A percentile compares a stretch with the other conserved stretches of the same genome.
phyloP scores from a whole-genome alignment of 1,140 invertebrate genomes.

The Ganaspis sp. region DNA sequence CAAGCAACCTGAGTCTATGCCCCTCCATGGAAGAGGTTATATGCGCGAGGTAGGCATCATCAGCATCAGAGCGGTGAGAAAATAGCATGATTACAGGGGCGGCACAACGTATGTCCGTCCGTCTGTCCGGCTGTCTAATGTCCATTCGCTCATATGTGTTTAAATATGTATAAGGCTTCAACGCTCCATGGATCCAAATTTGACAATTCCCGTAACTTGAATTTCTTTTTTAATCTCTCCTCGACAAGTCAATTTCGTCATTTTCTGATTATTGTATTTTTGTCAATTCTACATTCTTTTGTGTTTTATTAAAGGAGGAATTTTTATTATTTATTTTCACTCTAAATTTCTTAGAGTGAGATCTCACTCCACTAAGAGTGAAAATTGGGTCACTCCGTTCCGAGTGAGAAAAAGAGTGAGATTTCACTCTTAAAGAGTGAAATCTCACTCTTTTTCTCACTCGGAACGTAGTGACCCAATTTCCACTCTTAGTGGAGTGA shows the following conservation, averaged over 20 bases:
- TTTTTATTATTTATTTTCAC: too few species aligned
- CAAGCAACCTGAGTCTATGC: slow-evolving; percentile 61
- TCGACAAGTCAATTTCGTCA: too few species aligned
- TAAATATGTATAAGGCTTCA: slow-evolving; percentile 1
- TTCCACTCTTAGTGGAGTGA: too few species aligned
- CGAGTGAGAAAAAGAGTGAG: too few species aligned
- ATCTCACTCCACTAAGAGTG: too few species aligned
- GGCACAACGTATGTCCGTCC: slow-evolving; percentile 59
- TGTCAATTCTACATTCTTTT: too few species aligned
- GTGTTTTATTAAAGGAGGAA: too few species aligned
- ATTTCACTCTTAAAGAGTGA: too few species aligned
- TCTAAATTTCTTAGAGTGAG: too few species aligned
- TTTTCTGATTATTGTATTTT: neutral
- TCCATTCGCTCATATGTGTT: slow-evolving; percentile 29
- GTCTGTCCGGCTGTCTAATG: slow-evolving; percentile 34
- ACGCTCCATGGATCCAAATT: neutral
- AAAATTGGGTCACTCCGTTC: too few species aligned
- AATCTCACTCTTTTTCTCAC: too few species aligned
- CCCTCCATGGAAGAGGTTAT: slow-evolving; percentile 67
- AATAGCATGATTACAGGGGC: slow-evolving; percentile 77
- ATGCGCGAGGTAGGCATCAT: slow-evolving; percentile 59
- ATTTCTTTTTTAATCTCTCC: neutral
- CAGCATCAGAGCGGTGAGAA: slow-evolving; percentile 76
- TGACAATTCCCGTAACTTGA: neutral
- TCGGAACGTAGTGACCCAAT: too few species aligned